A percentile compares a stretch with the other conserved stretches of the same genome.
Evolutionary conservation across 2,113 vertebrate genomes (phyloP).

Genomic region (Trochalopteron elliotii): DNA sequence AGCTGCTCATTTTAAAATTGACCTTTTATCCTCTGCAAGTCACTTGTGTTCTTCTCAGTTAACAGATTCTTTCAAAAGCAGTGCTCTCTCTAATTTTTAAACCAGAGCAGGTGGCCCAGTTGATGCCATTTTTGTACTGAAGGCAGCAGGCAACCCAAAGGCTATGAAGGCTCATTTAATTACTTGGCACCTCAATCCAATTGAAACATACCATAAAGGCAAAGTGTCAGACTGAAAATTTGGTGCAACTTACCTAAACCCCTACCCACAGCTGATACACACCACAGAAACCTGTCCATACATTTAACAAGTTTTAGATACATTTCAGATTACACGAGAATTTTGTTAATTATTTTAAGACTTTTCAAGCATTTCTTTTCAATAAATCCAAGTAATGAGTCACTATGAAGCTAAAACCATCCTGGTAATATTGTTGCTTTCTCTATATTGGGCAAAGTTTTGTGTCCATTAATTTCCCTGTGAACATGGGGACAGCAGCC

Average conservation of each 20-base stretch:
- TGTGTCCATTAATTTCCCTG: background rate
- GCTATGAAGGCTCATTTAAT: constrained; percentile 9
- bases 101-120: background rate
- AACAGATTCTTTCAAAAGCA: background rate
- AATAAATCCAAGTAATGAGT: background rate
- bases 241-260: background rate
- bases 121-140: background rate
- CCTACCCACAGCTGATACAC: background rate
- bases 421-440: background rate
- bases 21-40: background rate
- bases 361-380: background rate
- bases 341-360: background rate
- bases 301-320: background rate
- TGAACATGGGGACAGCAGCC: background rate
- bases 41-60: background rate
- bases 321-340: accelerated
- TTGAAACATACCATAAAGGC: background rate
- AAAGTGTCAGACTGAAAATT: background rate
- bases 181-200: background rate
- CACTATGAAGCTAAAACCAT: background rate
- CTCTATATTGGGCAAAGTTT: background rate
- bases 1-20: background rate
- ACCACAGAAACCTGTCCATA: background rate
- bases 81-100: background rate
- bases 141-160: background rate